Evolutionary conservation across 2,797 vertebrate species (phyloP).

Genomic region (Cryptoprocta ferox): DNA sequence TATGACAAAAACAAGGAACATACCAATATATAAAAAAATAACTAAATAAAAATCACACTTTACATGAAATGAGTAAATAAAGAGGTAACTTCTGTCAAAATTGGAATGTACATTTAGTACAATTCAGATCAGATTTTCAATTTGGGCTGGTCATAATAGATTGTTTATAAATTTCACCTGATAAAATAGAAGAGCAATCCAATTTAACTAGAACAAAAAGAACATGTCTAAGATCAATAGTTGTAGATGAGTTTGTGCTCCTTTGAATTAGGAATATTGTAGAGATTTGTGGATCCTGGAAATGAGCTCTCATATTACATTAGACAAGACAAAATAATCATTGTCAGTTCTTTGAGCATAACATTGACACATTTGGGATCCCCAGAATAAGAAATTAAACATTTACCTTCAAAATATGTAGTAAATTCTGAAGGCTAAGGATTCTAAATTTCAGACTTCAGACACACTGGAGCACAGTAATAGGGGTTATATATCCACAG

Average conservation of each 20-base stretch:
- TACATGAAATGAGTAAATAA: not conserved
- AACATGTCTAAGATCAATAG: not conserved
- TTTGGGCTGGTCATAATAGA: not conserved
- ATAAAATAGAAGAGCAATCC: not conserved
- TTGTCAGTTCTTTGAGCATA: not conserved
- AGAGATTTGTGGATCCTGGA: not conserved
- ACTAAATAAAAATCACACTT: not conserved
- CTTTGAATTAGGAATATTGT: not conserved
- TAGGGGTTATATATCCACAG: not conserved
- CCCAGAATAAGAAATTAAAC: not conserved
- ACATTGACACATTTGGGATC: not conserved
- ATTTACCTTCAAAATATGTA: not conserved
- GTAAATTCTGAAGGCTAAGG: not conserved
- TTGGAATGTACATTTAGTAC: not conserved
- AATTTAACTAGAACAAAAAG: not conserved
- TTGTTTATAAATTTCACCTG: not conserved
- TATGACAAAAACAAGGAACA: not conserved
- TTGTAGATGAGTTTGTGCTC: not conserved
- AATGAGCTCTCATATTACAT: not conserved
- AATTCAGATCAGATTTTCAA: not conserved
- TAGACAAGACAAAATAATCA: not conserved
- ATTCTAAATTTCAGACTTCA: not conserved
- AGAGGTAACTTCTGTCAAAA: not conserved
- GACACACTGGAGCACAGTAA: not conserved
- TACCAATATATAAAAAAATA: not conserved